A percentile compares a stretch with the other conserved stretches of the same genome.
phyloP scores from a whole-genome alignment of 2,113 vertebrate genomes.

The Sylvia atricapilla region DNA sequence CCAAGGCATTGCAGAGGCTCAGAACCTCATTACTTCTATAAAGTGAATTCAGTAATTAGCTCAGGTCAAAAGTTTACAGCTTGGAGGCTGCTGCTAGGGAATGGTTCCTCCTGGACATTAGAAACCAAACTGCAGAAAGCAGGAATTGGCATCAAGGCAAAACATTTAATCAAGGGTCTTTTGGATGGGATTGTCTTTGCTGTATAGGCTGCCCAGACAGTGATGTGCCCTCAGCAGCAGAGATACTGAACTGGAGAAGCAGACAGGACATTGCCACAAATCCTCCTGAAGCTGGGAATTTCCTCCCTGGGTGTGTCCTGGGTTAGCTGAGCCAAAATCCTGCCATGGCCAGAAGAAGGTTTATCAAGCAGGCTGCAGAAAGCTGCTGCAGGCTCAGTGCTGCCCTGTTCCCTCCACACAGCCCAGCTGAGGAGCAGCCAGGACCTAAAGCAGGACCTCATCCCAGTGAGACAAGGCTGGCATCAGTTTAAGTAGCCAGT shows the following conservation, averaged over 20 bases:
- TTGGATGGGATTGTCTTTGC: neutral
- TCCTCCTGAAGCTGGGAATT: neutral
- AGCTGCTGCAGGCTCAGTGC: neutral
- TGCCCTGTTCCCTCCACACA: neutral
- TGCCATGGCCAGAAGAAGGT: neutral
- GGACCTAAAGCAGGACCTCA: neutral
- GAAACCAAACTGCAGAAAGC: conserved; percentile 1
- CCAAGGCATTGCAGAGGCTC: conserved; percentile 55
- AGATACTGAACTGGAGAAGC: neutral
- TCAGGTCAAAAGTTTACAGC: conserved; percentile 67
- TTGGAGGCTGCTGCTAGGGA: conserved; percentile 16
- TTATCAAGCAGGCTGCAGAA: neutral
- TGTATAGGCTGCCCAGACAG: neutral
- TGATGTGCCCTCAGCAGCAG: neutral
- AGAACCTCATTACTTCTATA: conserved; percentile 63
- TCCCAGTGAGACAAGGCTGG: neutral
- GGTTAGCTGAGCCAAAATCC: neutral
- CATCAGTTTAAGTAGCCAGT: neutral
- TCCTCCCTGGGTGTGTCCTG: neutral
- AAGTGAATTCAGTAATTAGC: conserved; percentile 63
- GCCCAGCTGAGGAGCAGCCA: neutral
- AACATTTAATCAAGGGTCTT: neutral
- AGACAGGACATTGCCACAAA: neutral
- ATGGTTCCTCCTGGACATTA: neutral
- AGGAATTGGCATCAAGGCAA: neutral